A percentile compares a stretch with the other conserved stretches of the same genome.
These are phyloP conservation scores for Matsumyia berberina DNA, from an alignment of 2,888 invertebrate genomes.

Conservation along the genomic window DNA sequence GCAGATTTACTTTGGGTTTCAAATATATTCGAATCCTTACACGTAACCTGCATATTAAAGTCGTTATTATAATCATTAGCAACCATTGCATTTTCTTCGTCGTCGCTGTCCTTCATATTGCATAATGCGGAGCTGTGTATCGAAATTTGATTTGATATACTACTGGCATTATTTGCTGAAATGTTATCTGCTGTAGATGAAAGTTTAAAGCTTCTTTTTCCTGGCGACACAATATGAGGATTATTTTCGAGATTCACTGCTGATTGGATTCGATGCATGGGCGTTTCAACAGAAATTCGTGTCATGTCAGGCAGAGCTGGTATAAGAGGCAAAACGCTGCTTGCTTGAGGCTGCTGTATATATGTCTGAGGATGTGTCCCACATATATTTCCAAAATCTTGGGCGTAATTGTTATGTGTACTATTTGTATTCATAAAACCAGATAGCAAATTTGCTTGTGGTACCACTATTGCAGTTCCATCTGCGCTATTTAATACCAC, in stretches of 20 bases:
- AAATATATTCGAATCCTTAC: not conserved
- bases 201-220: not conserved
- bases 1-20: not conserved
- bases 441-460: conserved; percentile 82
- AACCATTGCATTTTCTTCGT: not conserved
- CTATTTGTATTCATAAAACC: conserved; percentile 33
- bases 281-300: conserved; percentile 5
- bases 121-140: not conserved
- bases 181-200: not conserved
- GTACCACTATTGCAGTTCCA: conserved; percentile 66
- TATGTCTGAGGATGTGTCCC: conserved; percentile 8
- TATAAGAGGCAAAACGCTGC: conserved; percentile 30
- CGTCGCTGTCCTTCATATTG: not conserved
- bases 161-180: not conserved
- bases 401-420: conserved; percentile 11
- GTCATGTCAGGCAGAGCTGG: conserved; percentile 29
- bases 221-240: not conserved
- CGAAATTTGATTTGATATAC: not conserved
- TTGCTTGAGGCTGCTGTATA: conserved; percentile 24
- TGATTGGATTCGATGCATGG: conserved; percentile 12
- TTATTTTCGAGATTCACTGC: conserved; percentile 9
- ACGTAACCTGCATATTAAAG: not conserved
- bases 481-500: conserved; percentile 88
- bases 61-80: not conserved
- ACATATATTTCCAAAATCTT: conserved; percentile 30